These are phyloP conservation scores for Ceyx melanurus DNA, from an alignment of 2,113 vertebrate genomes.

Conservation along the genomic window DNA sequence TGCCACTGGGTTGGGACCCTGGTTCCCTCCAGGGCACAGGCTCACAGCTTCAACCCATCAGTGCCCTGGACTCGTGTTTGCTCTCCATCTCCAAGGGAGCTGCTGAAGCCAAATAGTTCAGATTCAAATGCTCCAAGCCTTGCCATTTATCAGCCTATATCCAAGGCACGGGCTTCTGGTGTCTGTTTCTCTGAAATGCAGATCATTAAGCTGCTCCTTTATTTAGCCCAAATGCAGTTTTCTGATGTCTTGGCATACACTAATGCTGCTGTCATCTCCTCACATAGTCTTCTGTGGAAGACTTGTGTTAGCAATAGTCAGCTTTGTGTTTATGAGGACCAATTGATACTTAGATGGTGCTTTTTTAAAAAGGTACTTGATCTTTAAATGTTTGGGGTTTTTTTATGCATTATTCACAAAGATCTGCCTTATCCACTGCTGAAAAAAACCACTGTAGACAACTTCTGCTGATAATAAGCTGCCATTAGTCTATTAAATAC, in stretches of 20 bases:
- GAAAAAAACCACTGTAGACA: background rate
- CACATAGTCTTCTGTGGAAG: background rate
- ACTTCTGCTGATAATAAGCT: background rate
- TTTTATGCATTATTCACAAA: background rate
- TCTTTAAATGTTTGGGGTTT: background rate
- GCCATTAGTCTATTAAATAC: background rate
- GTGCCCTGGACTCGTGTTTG: background rate
- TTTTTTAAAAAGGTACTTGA: background rate
- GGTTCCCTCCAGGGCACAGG: rapidly evolving
- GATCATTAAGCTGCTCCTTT: background rate
- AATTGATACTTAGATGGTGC: background rate
- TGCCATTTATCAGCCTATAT: background rate
- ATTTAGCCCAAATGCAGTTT: background rate
- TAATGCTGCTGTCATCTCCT: background rate
- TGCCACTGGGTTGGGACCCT: background rate
- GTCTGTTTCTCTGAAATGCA: background rate
- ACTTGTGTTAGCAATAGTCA: background rate
- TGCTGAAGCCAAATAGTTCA: background rate
- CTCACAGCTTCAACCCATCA: rapidly evolving
- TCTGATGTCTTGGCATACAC: background rate
- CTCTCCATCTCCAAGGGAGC: rapidly evolving
- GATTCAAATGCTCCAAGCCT: background rate
- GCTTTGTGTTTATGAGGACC: background rate
- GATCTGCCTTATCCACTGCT: background rate
- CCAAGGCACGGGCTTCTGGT: background rate